Percentiles rank a stretch among this genome's conserved stretches.
Evolutionary conservation across 2,888 invertebrate genomes (phyloP).

Genomic region (Heliconius sara): DNA sequence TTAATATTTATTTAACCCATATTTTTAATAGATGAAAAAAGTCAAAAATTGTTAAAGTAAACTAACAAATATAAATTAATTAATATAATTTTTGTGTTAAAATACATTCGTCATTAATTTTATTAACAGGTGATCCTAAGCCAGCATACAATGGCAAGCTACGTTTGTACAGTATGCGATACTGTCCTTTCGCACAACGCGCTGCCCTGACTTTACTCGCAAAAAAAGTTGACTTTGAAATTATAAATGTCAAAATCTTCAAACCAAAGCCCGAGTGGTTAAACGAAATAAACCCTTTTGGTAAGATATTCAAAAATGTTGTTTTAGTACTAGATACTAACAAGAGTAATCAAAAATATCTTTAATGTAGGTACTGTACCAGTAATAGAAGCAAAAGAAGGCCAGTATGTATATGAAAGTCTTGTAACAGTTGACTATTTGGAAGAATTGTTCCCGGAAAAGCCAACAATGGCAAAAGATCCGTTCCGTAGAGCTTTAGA

Average conservation of each 20-base stretch:
- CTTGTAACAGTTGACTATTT: conserved; percentile 91
- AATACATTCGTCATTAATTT: background rate
- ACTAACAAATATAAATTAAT: background rate
- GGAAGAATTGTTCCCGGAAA: conserved; percentile 89
- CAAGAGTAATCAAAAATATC: background rate
- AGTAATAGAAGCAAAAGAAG: conserved; percentile 87
- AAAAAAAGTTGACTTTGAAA: conserved; percentile 90
- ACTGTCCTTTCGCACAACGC: conserved; percentile 92
- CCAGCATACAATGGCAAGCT: conserved; percentile 87
- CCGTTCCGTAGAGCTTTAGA: conserved; percentile 88
- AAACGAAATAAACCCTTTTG: conserved; percentile 32
- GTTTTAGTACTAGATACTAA: background rate
- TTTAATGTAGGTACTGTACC: conserved; percentile 87
- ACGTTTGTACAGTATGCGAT: conserved; percentile 91
- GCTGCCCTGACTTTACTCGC: conserved; percentile 89
- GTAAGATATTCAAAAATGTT: background rate
- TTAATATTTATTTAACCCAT: background rate
- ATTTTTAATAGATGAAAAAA: background rate
- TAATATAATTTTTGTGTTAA: background rate
- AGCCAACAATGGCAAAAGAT: conserved; percentile 86
- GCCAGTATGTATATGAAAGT: conserved; percentile 88
- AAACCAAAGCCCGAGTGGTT: conserved; percentile 93
- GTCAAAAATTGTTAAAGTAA: background rate
- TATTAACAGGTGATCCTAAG: conserved; percentile 83
- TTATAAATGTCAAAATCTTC: conserved; percentile 82